Base-by-base conservation (phyloP, 2,797 vertebrate genomes). In the Catamblyrhynchus diadema region DNA sequence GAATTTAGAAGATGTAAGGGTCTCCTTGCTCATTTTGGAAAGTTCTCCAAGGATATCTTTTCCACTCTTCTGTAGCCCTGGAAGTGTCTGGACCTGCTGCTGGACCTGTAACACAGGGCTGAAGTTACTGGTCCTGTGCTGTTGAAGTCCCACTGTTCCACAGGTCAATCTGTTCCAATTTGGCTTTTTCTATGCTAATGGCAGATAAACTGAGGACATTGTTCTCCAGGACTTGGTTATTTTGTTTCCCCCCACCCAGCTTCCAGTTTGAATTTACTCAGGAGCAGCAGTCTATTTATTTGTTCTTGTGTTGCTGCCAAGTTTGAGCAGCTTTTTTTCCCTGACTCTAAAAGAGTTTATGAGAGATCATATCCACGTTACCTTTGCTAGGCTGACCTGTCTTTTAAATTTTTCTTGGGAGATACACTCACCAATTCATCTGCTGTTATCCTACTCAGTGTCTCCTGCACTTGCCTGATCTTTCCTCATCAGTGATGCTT, bases 121-220 rank as follows among this genome's bases (percentile, higher is more conserved):
- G 77, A 33, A 72, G n/a, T 65, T 47, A 54, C 12, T 51, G 64
- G 19, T n/a, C 66, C 62, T 3, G 0, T 53, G 8, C 39, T 27
- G 3, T n/a, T 0, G 0, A 62, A 74, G 30, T 16, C 24, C 11
- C 27, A 7, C 0, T 2, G 1, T 39, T 86, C 27, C 12, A 2
- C 9, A 15, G 41, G 5, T 48, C 6, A 14, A n/a, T 50, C 44
- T 16, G 14, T 35, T 86, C 33, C n/a, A 59, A 0, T 47, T 67
- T 53, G 30, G 5, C 24, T 47, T 44, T 71, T 72, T 57, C 54
- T 65, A 4, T 45, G 8, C 0, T 33, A n/a, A 23, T 27, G 16
- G 22, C 41, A 74, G 53, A 18, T 65, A 70, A 89, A 30, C 15
- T 53, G 25, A 64, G 37, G 80, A 42, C 16, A 9, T 5, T 60